Base-by-base conservation (phyloP, 2,888 invertebrate species). In the Aphidoletes aphidimyza region DNA sequence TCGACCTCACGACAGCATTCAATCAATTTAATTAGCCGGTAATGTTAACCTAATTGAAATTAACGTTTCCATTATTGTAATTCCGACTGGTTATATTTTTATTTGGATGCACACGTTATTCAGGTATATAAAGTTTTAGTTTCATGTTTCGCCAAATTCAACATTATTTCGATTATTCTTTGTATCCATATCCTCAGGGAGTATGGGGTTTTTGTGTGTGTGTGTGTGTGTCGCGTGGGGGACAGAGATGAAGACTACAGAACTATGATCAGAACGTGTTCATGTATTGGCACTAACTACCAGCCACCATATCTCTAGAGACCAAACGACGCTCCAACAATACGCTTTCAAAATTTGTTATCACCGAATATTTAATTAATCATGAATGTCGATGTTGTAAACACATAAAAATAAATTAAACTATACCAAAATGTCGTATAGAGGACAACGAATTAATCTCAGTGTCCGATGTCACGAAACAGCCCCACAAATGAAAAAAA, bases 41-140 rank as follows among this genome's bases (percentile, higher is more conserved):
- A 69, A 69, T 69, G 69, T 69, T 69, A 69, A 69, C 34, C 69
- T 69, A 69, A 69, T 69, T 69, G 69, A 69, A 69, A 69, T 69
- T 26, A 69, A 69, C 69, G 69, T 69, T 69, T 26, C 69, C 30
- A 30, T 69, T 34, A 69, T 69, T 30, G 3, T 30, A 30, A 69
- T 1, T 30, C 34, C 30, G 14, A 69, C 2, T 22, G 5, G 3
- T 11, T 30, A 30, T n/a, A 5, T 54, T 54, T 54, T 54, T 22
- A 5, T 69, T 69, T 69, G 8, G 47, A 8, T 39, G n/a, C 11
- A 8, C 39, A 39, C 11, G 5, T 39, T 5, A 5, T 5, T 39
- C 11, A 8, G 39, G 5, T 39, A 39, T 39, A 11, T 39, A 5
- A 39, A 8, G 30, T 69, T 0, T 69, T 0, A 22, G 17, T 69